phyloP scores from a whole-genome alignment of 2,797 vertebrate genomes.

The Sparus aurata region DNA sequence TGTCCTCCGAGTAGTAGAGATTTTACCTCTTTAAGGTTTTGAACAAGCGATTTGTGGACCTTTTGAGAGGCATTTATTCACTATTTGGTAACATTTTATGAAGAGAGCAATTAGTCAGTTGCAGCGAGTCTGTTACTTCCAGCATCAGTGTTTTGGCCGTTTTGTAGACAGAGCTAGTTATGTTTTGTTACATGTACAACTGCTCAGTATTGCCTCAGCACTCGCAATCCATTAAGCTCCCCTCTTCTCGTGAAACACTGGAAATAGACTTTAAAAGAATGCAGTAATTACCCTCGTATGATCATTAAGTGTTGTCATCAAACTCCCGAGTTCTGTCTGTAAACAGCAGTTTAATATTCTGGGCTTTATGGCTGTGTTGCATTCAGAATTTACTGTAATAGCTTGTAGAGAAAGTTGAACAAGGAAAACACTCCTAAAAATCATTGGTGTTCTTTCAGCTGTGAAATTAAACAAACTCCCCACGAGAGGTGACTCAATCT shows the following conservation, averaged over 20 bases:
- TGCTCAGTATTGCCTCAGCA: background rate
- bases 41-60: background rate
- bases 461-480: conserved; percentile 86
- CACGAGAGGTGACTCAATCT: conserved; percentile 81
- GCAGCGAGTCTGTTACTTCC: background rate
- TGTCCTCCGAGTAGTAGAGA: background rate
- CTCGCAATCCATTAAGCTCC: conserved; percentile 3
- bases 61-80: background rate
- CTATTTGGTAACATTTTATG: background rate
- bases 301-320: conserved; percentile 63
- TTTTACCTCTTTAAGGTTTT: background rate
- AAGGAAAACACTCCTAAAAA: conserved; percentile 79
- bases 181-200: background rate
- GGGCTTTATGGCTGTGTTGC: conserved; percentile 67
- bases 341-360: conserved; percentile 75
- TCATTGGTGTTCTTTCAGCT: conserved; percentile 80
- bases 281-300: conserved; percentile 54
- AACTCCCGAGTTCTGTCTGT: conserved; percentile 55
- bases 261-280: conserved; percentile 41
- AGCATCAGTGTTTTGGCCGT: background rate
- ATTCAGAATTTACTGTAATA: conserved; percentile 78
- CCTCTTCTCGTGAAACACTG: conserved; percentile 12
- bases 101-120: background rate
- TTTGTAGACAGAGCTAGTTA: background rate
- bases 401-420: conserved; percentile 79